Base-by-base conservation (phyloP, 2,888 invertebrate species). In the Heteromyza rotundicornis region DNA sequence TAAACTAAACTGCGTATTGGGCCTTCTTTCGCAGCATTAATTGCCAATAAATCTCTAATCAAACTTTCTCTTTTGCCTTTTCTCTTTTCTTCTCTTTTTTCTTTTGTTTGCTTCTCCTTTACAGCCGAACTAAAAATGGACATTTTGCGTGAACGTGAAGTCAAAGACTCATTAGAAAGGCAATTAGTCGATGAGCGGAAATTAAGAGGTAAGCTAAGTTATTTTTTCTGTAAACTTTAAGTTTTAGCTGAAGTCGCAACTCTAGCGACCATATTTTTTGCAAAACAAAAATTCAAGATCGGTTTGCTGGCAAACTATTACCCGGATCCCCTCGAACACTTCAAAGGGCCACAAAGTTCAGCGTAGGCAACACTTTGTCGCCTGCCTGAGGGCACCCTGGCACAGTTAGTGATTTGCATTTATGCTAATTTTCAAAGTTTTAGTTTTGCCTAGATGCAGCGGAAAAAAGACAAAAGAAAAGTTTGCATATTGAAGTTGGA, bases 81-180 rank as follows among this genome's bases (percentile, higher is more conserved):
- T n/a, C n/a, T n/a, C n/a, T n/a, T n/a, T n/a, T n/a, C n/a, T 40
- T 50, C 17, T 32, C n/a, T 27, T 17, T 50, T 2, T 35, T 12
- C 58, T 49, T 44, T 7, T 58, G 61, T 51, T 35, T 14, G 47
- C 52, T 65, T 7, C 55, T 50, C 52, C 16, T 59, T 59, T 59
- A 32, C 22, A 97, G 97, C 96, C 81, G 96, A 97, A 86, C 86
- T 97, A 74, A 96, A 96, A 86, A 95, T 96, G 94, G 96, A 96
- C 84, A 91, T 96, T 66, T 86, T 96, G 70, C 88, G 95, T 77
- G 96, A 97, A 85, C 86, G 95, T 77, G 96, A 96, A 86, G 90
- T 94, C 65, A 92, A 96, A 85, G 96, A 96, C 85, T 95, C 92
- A 79, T 84, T 96, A 79, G 96, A 97, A 85, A 90, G 96, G 84